Base-by-base conservation (phyloP, 2,113 vertebrate genomes). In the Apaloderma vittatum region DNA sequence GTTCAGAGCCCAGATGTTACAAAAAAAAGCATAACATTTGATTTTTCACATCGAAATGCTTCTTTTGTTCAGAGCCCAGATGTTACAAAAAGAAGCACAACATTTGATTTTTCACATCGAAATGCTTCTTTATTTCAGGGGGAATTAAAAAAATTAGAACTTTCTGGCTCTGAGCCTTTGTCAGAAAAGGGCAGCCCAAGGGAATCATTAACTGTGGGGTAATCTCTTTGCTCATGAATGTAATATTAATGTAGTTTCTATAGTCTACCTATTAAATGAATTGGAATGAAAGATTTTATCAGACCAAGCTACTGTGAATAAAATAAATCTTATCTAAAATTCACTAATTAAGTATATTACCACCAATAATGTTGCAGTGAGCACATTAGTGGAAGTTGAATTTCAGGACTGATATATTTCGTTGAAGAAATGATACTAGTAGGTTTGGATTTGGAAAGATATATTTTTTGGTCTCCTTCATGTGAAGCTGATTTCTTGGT, bases 341-440 rank as follows among this genome's bases (percentile, higher is more conserved):
- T 96, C 93, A 75, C 89, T 96, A 91, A 96, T 96, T 95, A 98
- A 97, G 96, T 95, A 92, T 96, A 96, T 97, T 97, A 93, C 77
- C 82, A 96, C 94, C 96, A 94, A 94, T 97, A 95, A 95, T 81
- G 96, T 96, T 95, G 92, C 97, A 97, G 86, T 93, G 94, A 97
- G 83, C 77, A 97, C 94, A 96, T 97, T 95, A 97, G 70, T 93
- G 90, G 94, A 91, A 95, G 90, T 88, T 95, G 95, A 97, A 97
- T 95, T 96, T 95, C 95, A 97, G 90, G 93, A 97, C 27, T 98
- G 97, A 97, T 98, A 96, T 89, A 97, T 97, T 98, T 98, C 95
- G 95, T 95, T 49, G 93, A 96, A 88, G 94, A 97, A 77, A 96
- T 97, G 11, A 95, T 94, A 90, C 96, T 86, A 88, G 27, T 57